Base-by-base conservation (phyloP, 2,888 invertebrate genomes). In the Dicyrtoma fusca region DNA sequence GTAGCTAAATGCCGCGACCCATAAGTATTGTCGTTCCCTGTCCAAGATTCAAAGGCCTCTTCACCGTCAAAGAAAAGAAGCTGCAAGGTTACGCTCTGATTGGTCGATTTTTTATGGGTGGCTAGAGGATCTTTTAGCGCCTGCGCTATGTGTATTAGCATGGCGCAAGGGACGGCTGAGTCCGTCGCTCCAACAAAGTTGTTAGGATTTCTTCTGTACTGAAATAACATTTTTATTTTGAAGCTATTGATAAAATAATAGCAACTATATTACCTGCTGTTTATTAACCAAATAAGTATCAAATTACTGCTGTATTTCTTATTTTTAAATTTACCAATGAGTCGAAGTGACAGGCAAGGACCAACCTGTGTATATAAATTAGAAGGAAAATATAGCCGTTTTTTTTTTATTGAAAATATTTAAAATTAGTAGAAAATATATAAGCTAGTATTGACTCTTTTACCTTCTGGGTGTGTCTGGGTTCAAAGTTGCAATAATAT, bases 51-150 rank as follows among this genome's bases (percentile, higher is more conserved):
- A 83, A 98, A 97, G 0, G 98, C 98, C 85, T 99, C 99, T 84
- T 99, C 99, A 0, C 99, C 99, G 82, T 99, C 99, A 82, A 99
- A 95, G 86, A 99, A 99, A 79, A 99, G 85, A 76, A 97, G 88
- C 88, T 95, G 95, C 14, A 88, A 75, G 10, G 78, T 78, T 8
- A 79, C 78, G 74, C 79, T 79, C 10, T 76, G 73, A 1, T 5
- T 23, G 4, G 69, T 59, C 13, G 59, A 61, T 47, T 73, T 71
- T 75, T 85, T 85, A 51, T 89, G 85, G 0, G 84, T 81, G 3
- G 87, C 82, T n/a, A 94, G 83, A 65, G 88, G 85, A 0, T 84
- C 81, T 19, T 88, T 83, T 87, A 94, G 86, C 19, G 90, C 88
- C 75, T 88, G 86, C 0, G 93, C 94, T 49, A 95, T 83, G 83